phyloP scores from a whole-genome alignment of 1,140 invertebrate genomes.

The Hylaeus volcanicus region DNA sequence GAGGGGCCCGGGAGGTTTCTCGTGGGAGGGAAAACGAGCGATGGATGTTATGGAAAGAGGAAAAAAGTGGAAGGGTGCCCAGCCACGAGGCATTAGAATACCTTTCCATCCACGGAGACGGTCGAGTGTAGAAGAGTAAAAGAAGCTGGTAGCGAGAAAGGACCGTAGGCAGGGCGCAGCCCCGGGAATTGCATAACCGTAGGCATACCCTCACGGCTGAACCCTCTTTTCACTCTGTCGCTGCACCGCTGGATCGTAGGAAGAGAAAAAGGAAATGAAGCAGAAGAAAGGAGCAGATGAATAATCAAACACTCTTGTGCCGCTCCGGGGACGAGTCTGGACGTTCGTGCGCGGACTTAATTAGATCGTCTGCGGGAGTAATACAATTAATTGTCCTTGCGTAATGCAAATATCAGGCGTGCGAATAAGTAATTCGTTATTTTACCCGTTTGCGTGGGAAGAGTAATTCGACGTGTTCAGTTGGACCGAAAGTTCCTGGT shows the following conservation, averaged over 20 bases:
- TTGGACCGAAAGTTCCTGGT: no score
- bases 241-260: constrained; percentile 29
- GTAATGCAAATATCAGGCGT: constrained; percentile 9
- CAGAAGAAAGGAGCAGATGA: constrained; percentile 50
- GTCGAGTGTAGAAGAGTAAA: constrained; percentile 65
- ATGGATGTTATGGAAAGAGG: constrained; percentile 44
- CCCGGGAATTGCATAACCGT: constrained; percentile 63
- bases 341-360: constrained; percentile 47
- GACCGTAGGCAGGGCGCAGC: constrained; percentile 49
- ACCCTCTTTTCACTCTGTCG: constrained; percentile 62
- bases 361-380: constrained; percentile 38
- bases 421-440: no score
- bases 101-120: constrained; percentile 61
- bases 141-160: constrained; percentile 57
- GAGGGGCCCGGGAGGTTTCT: constrained; percentile 19
- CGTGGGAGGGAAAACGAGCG: constrained; percentile 32
- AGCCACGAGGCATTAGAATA: constrained; percentile 71
- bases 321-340: constrained; percentile 25
- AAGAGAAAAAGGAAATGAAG: constrained; percentile 17
- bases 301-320: constrained; percentile 60
- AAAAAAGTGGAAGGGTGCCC: constrained; percentile 33
- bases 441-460: no score
- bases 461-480: no score
- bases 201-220: constrained; percentile 48
- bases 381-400: constrained; percentile 55